These are phyloP conservation scores for Muricea muricata DNA, from an alignment of 92 coral and sea anemone genomes.

Conservation along the genomic window DNA sequence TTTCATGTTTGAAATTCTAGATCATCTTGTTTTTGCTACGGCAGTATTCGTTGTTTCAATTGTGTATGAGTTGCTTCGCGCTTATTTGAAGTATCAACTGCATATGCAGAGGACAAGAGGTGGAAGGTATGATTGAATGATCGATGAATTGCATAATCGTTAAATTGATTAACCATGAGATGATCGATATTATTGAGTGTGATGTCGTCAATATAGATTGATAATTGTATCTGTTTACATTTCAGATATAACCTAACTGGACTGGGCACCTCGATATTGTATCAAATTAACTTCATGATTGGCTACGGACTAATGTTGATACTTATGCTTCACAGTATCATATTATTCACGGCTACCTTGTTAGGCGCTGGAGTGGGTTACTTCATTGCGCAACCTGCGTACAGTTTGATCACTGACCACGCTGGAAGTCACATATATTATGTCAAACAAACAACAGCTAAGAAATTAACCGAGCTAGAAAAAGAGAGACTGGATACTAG, in stretches of 20 bases:
- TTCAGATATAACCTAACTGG: constrained; percentile 4
- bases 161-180: neutral
- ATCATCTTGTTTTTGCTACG: neutral
- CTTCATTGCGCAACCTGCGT: constrained; percentile 31
- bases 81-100: constrained; percentile 15
- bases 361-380: constrained; percentile 72
- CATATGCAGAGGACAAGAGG: neutral
- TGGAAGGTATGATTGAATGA: constrained; percentile 4
- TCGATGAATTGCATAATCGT: neutral
- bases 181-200: no score
- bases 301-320: constrained; percentile 79
- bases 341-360: constrained; percentile 71
- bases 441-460: neutral
- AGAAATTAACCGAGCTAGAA: neutral
- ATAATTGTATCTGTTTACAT: neutral
- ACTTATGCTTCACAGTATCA: constrained; percentile 71
- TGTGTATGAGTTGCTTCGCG: constrained; percentile 45
- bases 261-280: constrained; percentile 37
- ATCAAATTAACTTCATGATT: constrained; percentile 44
- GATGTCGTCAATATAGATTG: neutral
- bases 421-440: neutral
- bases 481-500: constrained; percentile 9
- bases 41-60: constrained; percentile 40
- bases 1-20: neutral
- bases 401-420: neutral